phyloP scores from a whole-genome alignment of 2,113 vertebrate genomes.

The Formicarius rufipectus region DNA sequence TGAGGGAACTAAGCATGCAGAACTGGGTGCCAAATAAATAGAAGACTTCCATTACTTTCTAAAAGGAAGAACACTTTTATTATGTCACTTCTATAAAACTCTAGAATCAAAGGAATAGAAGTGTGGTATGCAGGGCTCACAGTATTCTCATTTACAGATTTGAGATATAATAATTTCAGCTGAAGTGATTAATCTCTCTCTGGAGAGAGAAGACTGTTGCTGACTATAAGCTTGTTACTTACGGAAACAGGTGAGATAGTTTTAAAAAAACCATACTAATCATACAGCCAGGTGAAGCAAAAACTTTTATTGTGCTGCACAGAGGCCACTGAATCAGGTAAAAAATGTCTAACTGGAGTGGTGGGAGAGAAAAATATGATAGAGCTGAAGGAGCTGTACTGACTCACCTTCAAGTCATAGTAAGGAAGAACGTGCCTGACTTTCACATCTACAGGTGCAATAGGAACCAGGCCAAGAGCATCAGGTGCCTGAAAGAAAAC shows the following conservation, averaged over 20 bases:
- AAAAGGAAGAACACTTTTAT: not conserved
- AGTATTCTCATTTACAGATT: not conserved
- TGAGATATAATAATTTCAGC: not conserved
- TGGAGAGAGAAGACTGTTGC: not conserved
- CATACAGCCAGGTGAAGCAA: not conserved
- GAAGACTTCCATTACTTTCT: not conserved
- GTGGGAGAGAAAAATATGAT: not conserved
- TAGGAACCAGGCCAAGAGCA: conserved; percentile 71
- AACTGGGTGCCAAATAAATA: not conserved
- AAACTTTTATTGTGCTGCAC: not conserved
- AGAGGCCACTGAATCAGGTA: not conserved
- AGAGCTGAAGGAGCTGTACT: not conserved
- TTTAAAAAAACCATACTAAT: not conserved
- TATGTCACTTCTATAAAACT: not conserved
- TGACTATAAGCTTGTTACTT: not conserved
- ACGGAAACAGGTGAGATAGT: not conserved
- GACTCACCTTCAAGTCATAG: conserved; percentile 83
- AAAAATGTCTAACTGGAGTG: not conserved
- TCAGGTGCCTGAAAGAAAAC: conserved; percentile 72
- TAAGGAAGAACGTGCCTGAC: conserved; percentile 73
- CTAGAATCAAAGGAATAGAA: not conserved
- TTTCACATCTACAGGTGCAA: conserved; percentile 68
- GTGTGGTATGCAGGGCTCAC: not conserved
- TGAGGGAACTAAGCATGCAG: not conserved
- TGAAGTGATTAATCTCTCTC: not conserved